Evolutionary conservation across 2,888 invertebrate genomes (phyloP).

Genomic region (Eugnorisma glareosa): DNA sequence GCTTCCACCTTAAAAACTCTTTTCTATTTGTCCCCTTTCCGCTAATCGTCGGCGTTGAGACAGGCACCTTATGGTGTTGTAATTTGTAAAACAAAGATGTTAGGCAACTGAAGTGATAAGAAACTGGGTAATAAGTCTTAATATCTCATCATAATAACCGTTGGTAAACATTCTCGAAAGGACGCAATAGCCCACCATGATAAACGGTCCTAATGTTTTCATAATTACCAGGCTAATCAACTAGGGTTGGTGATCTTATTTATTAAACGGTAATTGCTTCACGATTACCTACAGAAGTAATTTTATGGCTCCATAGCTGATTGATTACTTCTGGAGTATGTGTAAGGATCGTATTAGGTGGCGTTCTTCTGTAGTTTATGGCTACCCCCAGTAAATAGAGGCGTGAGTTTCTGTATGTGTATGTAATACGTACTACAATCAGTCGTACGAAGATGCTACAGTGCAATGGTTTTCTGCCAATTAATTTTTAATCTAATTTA

Average conservation of each 20-base stretch:
- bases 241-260: neutral
- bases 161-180: constrained; percentile 18
- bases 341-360: neutral
- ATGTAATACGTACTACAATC: neutral
- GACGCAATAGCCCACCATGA: neutral
- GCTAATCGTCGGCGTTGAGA: neutral
- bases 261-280: neutral
- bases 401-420: neutral
- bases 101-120: constrained; percentile 47
- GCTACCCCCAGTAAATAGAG: too few relatives aligned
- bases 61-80: constrained; percentile 24
- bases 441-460: neutral
- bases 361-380: neutral
- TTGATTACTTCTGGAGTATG: too few relatives aligned
- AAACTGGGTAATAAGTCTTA: constrained; percentile 8
- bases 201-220: neutral
- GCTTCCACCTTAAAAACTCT: neutral
- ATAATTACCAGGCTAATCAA: neutral
- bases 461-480: neutral
- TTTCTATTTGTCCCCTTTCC: neutral
- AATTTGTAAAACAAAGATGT: constrained; percentile 43
- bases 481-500: neutral
- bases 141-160: constrained; percentile 22
- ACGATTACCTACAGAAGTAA: neutral
- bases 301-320: neutral